Evolutionary conservation across 1,140 invertebrate species (phyloP).

Genomic region (Ectropis grisescens): DNA sequence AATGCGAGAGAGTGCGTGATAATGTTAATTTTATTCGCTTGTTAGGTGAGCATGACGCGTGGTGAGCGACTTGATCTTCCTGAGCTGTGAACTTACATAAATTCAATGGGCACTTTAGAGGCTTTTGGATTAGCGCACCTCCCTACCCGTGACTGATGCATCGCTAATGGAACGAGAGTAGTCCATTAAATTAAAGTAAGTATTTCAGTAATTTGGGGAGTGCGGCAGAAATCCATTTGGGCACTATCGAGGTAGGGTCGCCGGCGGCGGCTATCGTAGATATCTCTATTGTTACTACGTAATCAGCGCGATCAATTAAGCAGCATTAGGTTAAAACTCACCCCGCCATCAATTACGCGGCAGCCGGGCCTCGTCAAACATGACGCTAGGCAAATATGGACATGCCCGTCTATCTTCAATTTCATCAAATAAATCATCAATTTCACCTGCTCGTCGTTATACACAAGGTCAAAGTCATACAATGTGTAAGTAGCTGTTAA

Average conservation of each 20-base stretch:
- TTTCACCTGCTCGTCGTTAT: no score
- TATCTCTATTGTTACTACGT: constrained; percentile 39
- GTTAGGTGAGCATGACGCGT: no score
- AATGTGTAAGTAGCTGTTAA: background rate
- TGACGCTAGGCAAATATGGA: constrained; percentile 17
- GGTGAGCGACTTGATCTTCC: no score
- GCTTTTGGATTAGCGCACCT: no score
- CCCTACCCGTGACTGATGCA: no score
- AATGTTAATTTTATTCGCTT: constrained; percentile 4
- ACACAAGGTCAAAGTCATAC: no score
- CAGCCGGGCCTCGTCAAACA: constrained; percentile 19
- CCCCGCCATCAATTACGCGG: constrained; percentile 45
- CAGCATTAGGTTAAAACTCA: constrained; percentile 54
- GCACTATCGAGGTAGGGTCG: constrained; percentile 17
- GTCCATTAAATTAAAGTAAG: no score
- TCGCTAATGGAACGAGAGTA: no score
- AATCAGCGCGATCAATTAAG: constrained; percentile 57
- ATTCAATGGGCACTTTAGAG: no score
- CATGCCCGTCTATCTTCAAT: no score
- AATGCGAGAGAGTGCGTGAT: constrained; percentile 10
- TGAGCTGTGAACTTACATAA: no score
- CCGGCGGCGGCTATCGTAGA: constrained; percentile 16
- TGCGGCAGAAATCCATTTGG: constrained; percentile 24
- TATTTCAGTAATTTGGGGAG: constrained; percentile 13
- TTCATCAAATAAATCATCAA: no score